Evolutionary conservation across 2,888 invertebrate species (phyloP).

Genomic region (Actias luna): DNA sequence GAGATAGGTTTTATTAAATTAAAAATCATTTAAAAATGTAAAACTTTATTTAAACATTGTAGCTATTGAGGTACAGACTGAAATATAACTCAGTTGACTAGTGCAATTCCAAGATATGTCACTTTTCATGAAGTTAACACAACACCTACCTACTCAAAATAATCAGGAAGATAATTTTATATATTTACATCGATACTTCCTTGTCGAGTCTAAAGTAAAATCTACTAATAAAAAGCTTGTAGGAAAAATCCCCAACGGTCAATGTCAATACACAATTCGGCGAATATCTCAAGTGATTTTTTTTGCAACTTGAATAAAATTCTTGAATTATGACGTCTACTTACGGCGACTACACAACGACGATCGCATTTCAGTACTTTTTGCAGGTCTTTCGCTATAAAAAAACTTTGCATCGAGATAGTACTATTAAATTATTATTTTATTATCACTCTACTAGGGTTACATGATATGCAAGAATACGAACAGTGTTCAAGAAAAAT

Average conservation of each 20-base stretch:
- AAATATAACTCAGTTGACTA: slow-evolving; percentile 58
- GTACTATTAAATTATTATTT: neutral
- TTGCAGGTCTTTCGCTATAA: neutral
- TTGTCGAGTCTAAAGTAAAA: neutral
- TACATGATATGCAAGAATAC: too few species aligned
- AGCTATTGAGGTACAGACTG: slow-evolving; percentile 56
- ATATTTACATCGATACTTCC: neutral
- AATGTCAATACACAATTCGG: neutral
- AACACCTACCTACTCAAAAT: slow-evolving; percentile 11
- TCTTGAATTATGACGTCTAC: too few species aligned
- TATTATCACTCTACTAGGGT: neutral
- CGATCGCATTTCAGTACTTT: neutral
- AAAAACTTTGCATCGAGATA: neutral
- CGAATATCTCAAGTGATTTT: neutral
- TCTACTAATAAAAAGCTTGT: neutral
- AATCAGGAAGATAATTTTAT: neutral
- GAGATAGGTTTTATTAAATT: slow-evolving; percentile 19
- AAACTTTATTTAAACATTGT: slow-evolving; percentile 65
- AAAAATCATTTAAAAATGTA: slow-evolving; percentile 56
- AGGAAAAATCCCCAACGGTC: neutral
- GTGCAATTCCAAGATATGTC: slow-evolving; percentile 61
- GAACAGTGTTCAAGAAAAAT: too few species aligned
- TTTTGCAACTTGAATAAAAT: too few species aligned
- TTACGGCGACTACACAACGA: too few species aligned
- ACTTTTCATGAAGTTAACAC: slow-evolving; percentile 24